These are phyloP conservation scores for Manis pentadactyla DNA, from an alignment of 2,797 vertebrate species.

Conservation along the genomic window DNA sequence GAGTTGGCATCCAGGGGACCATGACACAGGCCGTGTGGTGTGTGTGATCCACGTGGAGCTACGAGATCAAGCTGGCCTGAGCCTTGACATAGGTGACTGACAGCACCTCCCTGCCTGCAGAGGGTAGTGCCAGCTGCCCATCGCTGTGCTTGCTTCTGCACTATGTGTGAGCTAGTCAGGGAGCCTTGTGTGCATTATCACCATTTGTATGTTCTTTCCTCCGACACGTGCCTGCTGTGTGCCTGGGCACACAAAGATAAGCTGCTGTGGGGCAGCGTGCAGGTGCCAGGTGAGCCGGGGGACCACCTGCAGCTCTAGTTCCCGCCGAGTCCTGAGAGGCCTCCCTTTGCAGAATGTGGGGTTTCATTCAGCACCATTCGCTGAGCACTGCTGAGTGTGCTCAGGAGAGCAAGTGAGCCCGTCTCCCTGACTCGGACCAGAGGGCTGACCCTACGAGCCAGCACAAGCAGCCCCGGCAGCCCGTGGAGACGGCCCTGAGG, in stretches of 20 bases:
- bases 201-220: neutral
- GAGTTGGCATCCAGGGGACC: neutral
- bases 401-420: neutral
- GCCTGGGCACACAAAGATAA: neutral
- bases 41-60: accelerated
- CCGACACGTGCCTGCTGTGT: neutral
- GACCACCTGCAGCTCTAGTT: neutral
- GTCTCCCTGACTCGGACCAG: neutral
- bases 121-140: too few relatives aligned
- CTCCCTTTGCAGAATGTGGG: too few relatives aligned
- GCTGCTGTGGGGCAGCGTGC: accelerated
- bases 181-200: neutral
- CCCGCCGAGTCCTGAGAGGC: neutral
- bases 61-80: accelerated
- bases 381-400: neutral
- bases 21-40: neutral
- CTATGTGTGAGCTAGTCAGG: neutral
- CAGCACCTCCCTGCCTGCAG: too few relatives aligned
- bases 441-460: neutral
- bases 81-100: neutral
- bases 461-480: neutral
- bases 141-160: neutral
- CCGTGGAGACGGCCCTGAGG: too few relatives aligned
- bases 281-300: neutral
- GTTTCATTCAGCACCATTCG: neutral